A percentile compares a stretch with the other conserved stretches of the same genome.
These are phyloP conservation scores for Formica aserva DNA, from an alignment of 2,888 invertebrate species.

Conservation along the genomic window DNA sequence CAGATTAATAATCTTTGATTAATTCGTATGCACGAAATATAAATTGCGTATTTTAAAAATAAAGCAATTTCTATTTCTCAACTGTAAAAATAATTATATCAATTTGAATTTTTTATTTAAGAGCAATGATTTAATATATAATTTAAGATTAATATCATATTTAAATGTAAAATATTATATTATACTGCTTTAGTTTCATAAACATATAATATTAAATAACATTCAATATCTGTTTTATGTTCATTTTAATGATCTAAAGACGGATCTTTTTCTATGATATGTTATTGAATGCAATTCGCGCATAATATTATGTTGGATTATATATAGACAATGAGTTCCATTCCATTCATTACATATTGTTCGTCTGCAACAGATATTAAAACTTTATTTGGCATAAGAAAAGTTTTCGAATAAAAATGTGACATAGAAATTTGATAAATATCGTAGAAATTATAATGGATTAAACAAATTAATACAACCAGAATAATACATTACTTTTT, in stretches of 20 bases:
- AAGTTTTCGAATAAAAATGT: not conserved
- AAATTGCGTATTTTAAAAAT: not conserved
- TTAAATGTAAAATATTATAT: not conserved
- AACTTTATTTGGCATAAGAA: not conserved
- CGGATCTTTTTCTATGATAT: not conserved
- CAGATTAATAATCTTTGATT: not conserved
- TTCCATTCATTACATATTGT: conserved; percentile 18
- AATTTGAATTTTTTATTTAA: not conserved
- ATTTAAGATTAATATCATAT: not conserved
- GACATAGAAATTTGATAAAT: not conserved
- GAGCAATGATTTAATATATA: not conserved
- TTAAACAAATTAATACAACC: not conserved
- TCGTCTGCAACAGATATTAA: not conserved
- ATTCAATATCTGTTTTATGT: not conserved
- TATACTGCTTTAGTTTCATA: not conserved
- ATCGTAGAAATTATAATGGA: not conserved
- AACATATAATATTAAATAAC: not conserved
- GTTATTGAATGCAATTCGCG: conserved; percentile 15
- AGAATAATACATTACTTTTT: too few relatives aligned
- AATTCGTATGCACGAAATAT: not conserved
- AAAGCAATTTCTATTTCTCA: not conserved
- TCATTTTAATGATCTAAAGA: conserved; percentile 14
- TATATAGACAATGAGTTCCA: not conserved
- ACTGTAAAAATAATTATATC: not conserved
- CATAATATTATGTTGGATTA: conserved; percentile 19